A percentile compares a stretch with the other conserved stretches of the same genome.
Conservation (phyloP, 2,113 vertebrate species). For the Anoura caudifer region DNA sequence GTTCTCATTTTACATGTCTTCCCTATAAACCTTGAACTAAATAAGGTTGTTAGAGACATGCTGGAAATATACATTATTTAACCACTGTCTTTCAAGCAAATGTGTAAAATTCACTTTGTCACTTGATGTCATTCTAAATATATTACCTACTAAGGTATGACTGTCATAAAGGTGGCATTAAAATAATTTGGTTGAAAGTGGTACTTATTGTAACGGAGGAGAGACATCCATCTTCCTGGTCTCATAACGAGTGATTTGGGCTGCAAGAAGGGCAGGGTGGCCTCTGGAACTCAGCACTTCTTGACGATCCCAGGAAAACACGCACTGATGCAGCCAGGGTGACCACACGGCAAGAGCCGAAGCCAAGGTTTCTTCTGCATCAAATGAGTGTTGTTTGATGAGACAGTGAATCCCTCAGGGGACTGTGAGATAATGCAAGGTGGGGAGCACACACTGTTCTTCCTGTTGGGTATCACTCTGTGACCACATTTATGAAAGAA, state of each 20-base stretch:
- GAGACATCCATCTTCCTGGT: background rate
- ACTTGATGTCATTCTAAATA: constrained; percentile 48
- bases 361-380: background rate
- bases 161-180: constrained; percentile 8
- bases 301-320: background rate
- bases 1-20: constrained; percentile 19
- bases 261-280: too few relatives aligned
- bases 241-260: background rate
- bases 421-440: background rate
- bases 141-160: constrained; percentile 37
- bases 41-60: background rate
- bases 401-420: background rate
- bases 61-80: constrained; percentile 39
- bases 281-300: background rate
- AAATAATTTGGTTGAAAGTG: constrained; percentile 44
- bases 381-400: background rate
- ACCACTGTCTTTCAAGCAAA: constrained; percentile 38
- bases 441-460: background rate
- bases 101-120: constrained; percentile 54
- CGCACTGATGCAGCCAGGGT: background rate
- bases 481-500: background rate
- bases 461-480: background rate
- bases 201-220: background rate
- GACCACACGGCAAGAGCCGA: background rate
- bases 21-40: background rate